Evolutionary conservation across 2,113 vertebrate species (phyloP).

Genomic region (Ranitomeya variabilis): DNA sequence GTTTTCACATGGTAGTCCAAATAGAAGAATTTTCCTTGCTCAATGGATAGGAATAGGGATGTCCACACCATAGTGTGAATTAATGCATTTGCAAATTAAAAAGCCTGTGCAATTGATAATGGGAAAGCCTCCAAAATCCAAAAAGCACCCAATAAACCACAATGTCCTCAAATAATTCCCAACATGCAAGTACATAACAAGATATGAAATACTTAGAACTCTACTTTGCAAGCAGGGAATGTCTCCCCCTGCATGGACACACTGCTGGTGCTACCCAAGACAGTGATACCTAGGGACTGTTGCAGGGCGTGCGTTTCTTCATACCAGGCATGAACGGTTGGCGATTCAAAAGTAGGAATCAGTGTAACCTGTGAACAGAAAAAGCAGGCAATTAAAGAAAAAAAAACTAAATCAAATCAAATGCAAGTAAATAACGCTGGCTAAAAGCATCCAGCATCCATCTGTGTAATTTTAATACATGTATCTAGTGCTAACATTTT

Average conservation of each 20-base stretch:
- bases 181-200: background rate
- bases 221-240: slow-evolving; percentile 94
- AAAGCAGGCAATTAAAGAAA: background rate
- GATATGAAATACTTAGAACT: slow-evolving; percentile 76
- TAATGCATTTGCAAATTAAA: background rate
- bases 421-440: background rate
- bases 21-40: background rate
- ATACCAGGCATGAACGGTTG: slow-evolving; percentile 90
- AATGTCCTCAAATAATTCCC: slow-evolving; percentile 11
- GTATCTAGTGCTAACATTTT: too few relatives aligned
- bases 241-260: slow-evolving; percentile 96
- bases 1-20: background rate
- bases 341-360: slow-evolving; percentile 91
- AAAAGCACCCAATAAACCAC: background rate
- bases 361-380: slow-evolving; percentile 81
- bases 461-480: too few relatives aligned
- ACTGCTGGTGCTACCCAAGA: slow-evolving; percentile 91
- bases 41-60: background rate
- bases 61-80: background rate
- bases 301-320: slow-evolving; percentile 83
- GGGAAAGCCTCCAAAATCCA: background rate
- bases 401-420: background rate
- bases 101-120: slow-evolving; percentile 9
- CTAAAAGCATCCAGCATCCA: background rate
- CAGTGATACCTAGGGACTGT: slow-evolving; percentile 80